Base-by-base conservation (phyloP, 2,888 invertebrate genomes). In the Lasius platythorax region DNA sequence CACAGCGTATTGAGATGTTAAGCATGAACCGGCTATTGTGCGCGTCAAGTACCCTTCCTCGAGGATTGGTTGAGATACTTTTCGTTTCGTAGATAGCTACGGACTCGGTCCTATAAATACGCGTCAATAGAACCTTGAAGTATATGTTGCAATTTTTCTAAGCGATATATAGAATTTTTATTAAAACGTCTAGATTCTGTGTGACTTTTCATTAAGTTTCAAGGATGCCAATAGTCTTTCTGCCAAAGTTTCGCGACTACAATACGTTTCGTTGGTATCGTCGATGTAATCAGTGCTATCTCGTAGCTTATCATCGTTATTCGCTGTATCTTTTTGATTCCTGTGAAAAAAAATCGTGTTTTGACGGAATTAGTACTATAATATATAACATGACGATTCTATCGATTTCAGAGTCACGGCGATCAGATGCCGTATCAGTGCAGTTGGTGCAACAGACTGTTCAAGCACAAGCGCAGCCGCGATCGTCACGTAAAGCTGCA, bases 401-500 rank as follows among this genome's bases (percentile, higher is more conserved):
- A 46, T 46, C 72, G 8, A 61, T 95, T 96, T 88, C 96, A 98
- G 98, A 98, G 98, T 84, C 99, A 99, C 95, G 97, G 97, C 82
- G 98, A 98, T 93, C 98, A 98, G 95, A 97, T 99, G 96, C 98
- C 98, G 86, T 99, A 98, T 95, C 97, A 97, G 89, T 99, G 99
- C 95, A 97, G 97, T 91, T 98, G 98, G 95, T 99, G 99, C 95
- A 97, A 98, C 85, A 97, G 99, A 87, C 96, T 98, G 89, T 99
- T 99, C 96, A 99, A 99, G 95, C 99, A 99, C 96, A 99, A 99
- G 95, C 96, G 99, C 50, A 98, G 98, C 88, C 96, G 99, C 81
- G 99, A 99, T 95, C 97, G 99, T 33, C 99, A 99, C 95, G 97
- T 98, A 92, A 99, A 99, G 95, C 96, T 99, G 85, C 99, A 99